Base-by-base conservation (phyloP, 1,140 invertebrate species). In the Papilio xuthus region DNA sequence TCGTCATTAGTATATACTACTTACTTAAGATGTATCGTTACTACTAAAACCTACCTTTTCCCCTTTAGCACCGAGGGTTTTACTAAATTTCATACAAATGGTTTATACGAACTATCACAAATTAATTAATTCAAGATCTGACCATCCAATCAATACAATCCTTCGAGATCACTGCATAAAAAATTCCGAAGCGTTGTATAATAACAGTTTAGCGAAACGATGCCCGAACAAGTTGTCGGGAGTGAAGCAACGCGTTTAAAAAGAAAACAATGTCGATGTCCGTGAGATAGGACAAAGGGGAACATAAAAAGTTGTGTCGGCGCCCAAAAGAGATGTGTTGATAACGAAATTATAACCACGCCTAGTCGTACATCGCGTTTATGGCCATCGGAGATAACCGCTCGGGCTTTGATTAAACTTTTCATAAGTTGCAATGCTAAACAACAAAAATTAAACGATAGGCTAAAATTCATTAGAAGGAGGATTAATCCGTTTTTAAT, bases 271-370 rank as follows among this genome's bases (percentile, higher is more conserved):
- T 78, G 76, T 72, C 79, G 79, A 78, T 80, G 79, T 74, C 56
- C 76, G 76, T 78, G 76, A 80, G 79, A 80, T 80, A 80, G 76
- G 75, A 70, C 76, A 72, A 60, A 75, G 72, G 53, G 74, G 74
- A 73, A 73, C 79, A 73, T 71, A 80, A 80, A 80, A 80, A 78
- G 79, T 69, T 78, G 41, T 60, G 76, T 78, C 79, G 79, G 79
- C 79, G 76, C 75, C 75, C 76, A 76, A 63, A 60, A 63, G 71
- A 77, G 79, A 80, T 80, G 70, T 56, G 53, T 47, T 74, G 79
- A 80, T 80, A 80, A 80, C 70, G 60, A 80, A 80, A 80, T 80
- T 76, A 76, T 76, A 76, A 76, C 74, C 74, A 76, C 74, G 74
- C 74, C 74, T 76, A 76, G 74, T 50, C 47, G 47, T 76, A 76